Conservation (phyloP, 2,888 invertebrate genomes). For the Rhamnusium bicolor region DNA sequence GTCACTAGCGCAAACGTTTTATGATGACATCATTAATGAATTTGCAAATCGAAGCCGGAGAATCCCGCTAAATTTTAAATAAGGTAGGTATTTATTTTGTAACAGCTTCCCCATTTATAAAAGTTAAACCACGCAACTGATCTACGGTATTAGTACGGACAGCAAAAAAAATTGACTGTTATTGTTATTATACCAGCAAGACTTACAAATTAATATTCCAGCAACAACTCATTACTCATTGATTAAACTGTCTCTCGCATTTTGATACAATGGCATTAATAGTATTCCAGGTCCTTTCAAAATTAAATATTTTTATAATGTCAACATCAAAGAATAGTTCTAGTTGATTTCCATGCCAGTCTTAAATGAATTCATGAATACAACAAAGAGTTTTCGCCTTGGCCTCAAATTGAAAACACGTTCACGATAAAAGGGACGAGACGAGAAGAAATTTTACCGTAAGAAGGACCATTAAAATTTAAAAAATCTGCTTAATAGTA, state of each 20-base stretch:
- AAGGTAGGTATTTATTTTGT: too few relatives aligned
- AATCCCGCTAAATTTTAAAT: too few relatives aligned
- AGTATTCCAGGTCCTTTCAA: not conserved
- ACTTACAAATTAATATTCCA: too few relatives aligned
- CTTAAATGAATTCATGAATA: not conserved
- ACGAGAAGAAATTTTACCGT: not conserved
- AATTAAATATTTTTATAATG: not conserved
- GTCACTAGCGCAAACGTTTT: too few relatives aligned
- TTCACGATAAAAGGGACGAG: not conserved
- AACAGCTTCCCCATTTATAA: too few relatives aligned
- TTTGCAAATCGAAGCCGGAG: too few relatives aligned
- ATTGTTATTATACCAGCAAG: too few relatives aligned
- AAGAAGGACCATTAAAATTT: constrained; percentile 18
- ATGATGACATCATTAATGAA: too few relatives aligned
- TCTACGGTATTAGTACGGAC: too few relatives aligned
- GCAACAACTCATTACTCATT: not conserved
- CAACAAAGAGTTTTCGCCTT: not conserved
- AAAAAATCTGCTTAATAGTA: constrained; percentile 10
- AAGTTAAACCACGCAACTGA: too few relatives aligned
- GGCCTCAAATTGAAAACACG: constrained; percentile 2
- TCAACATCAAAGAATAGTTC: not conserved
- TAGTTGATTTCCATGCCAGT: not conserved
- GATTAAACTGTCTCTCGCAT: not conserved
- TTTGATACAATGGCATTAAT: not conserved
- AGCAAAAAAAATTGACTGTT: too few relatives aligned